Conservation (phyloP, 2,113 vertebrate genomes). For the Tauraco erythrolophus region DNA sequence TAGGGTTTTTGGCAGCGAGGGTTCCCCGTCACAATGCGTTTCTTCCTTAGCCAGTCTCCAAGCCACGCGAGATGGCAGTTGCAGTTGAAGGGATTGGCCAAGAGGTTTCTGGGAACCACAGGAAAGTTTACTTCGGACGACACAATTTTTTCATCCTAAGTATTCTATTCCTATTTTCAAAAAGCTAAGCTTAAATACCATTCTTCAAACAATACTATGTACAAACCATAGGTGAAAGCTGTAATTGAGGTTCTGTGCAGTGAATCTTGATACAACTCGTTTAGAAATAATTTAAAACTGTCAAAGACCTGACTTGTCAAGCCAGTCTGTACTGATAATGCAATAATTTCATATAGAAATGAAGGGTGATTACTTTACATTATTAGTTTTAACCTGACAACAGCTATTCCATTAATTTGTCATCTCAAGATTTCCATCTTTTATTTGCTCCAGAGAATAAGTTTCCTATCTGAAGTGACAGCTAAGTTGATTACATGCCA, state of each 20-base stretch:
- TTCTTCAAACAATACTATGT: not conserved
- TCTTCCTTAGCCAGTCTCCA: slow-evolving; percentile 96
- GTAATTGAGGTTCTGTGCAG: slow-evolving; percentile 23
- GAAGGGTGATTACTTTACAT: slow-evolving; percentile 79
- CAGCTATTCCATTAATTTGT: slow-evolving; percentile 81
- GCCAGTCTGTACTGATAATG: slow-evolving; percentile 61
- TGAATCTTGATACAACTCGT: slow-evolving; percentile 49
- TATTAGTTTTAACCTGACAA: slow-evolving; percentile 81
- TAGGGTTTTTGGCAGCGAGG: slow-evolving; percentile 96
- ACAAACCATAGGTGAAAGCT: slow-evolving; percentile 22
- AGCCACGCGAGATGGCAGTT: slow-evolving; percentile 97
- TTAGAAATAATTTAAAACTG: slow-evolving; percentile 75
- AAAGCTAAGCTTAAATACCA: not conserved
- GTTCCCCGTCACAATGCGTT: slow-evolving; percentile 96
- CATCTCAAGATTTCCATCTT: slow-evolving; percentile 79
- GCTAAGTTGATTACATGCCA: slow-evolving; percentile 82
- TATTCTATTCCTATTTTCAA: not conserved
- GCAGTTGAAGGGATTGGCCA: slow-evolving; percentile 99
- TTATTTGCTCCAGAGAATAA: slow-evolving; percentile 79
- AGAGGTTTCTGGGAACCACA: slow-evolving; percentile 85
- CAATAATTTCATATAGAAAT: slow-evolving; percentile 79
- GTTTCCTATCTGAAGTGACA: slow-evolving; percentile 80
- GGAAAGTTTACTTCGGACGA: not conserved
- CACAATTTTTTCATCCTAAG: not conserved
- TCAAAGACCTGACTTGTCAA: slow-evolving; percentile 73